Evolutionary conservation across 2,113 vertebrate genomes (phyloP).

Genomic region (Myiopsitta monachus): DNA sequence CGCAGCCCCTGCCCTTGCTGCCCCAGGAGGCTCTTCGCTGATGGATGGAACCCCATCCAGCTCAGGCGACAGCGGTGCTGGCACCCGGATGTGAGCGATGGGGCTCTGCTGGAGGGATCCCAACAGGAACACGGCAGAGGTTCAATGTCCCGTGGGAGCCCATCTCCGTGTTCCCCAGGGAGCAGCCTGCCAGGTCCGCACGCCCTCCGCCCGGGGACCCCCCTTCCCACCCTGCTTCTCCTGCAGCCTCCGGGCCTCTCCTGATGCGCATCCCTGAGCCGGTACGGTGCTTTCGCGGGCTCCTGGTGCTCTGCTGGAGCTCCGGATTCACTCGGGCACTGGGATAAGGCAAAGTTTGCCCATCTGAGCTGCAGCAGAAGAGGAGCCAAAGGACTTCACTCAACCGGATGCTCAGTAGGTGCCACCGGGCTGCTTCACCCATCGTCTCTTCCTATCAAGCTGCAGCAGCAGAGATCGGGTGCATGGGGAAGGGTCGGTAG

Average conservation of each 20-base stretch:
- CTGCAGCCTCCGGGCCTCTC: background rate
- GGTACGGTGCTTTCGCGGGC: background rate
- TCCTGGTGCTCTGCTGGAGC: background rate
- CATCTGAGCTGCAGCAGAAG: background rate
- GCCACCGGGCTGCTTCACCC: background rate
- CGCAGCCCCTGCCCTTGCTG: background rate
- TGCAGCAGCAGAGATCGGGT: background rate
- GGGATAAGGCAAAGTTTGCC: background rate
- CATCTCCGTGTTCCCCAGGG: background rate
- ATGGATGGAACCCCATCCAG: background rate
- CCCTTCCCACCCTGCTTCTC: background rate
- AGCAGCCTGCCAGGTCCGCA: background rate
- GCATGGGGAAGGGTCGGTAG: background rate
- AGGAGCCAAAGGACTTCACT: background rate
- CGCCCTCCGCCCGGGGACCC: background rate
- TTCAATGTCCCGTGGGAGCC: background rate
- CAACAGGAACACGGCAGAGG: background rate
- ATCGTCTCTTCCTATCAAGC: background rate
- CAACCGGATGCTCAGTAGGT: background rate
- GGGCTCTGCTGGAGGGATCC: background rate
- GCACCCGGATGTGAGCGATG: fast-evolving
- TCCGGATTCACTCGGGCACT: background rate
- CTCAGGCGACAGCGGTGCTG: background rate
- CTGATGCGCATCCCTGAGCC: background rate
- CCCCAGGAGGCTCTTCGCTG: background rate